Evolutionary conservation across 2,113 vertebrate genomes (phyloP), one percentile per base, ranked within the genome.

Genomic region (Podilymbus podiceps): DNA sequence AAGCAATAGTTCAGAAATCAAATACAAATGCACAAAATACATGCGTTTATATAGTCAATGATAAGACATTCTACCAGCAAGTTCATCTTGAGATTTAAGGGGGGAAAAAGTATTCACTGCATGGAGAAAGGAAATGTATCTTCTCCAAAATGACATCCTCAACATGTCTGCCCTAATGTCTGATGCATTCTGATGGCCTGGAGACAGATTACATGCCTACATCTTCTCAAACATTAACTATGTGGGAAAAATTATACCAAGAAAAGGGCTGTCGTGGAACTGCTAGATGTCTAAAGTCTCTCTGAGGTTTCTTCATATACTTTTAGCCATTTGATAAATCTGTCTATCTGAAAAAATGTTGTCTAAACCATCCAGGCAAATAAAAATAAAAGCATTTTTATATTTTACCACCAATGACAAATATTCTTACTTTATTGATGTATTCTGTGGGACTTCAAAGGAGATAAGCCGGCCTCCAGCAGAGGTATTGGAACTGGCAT

Each of bases 361-460:
- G 13, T 67, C 56, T 75, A 85, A 90, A 95, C 77, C 31, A 86
- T 20, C 40, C 13, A 58, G 30, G 24, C 38, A 64, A 72, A 90
- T 23, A 14, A 75, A 87, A 92, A 76, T 40, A 33, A 73, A 90
- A 59, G 8, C 11, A 47, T 46, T 40, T 92, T 73, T 85, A 16
- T 58, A 76, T 60, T 72, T 63, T 8, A 68, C 30, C 49, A 53
- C 12, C 71, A 22, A 52, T 14, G 49, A 62, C 11, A 53, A 66
- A n/a, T 91, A 59, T 60, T 95, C 99, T 99, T 99, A 99, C 99
- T 99, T 99, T 92, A 99, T 98, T 74, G 99, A 99, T 24, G 99
- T 98, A 93, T 99, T 99, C 92, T 99, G 99, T 23, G 99, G 99
- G 85, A 99, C 98, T 95, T 99, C 99, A 95, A 99, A 98, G 73